phyloP scores from a whole-genome alignment of 2,888 invertebrate genomes.

The Epirrita christyi region DNA sequence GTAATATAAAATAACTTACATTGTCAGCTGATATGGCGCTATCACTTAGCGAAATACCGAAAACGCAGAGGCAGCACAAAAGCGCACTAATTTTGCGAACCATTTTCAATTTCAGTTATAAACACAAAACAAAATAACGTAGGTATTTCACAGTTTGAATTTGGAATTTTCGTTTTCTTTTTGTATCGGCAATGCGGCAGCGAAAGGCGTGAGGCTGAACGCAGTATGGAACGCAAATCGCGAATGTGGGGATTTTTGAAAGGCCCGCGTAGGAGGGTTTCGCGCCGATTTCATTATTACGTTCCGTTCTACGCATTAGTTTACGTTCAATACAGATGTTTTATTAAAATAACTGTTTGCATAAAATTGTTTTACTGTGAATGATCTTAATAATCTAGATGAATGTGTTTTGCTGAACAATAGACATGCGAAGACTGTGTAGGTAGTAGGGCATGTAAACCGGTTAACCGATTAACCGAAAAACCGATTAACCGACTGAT shows the following conservation, averaged over 20 bases:
- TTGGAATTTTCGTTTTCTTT: slow-evolving; percentile 43
- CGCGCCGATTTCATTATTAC: slow-evolving; percentile 68
- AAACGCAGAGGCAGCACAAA: slow-evolving; percentile 73
- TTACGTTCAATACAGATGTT: slow-evolving; percentile 1
- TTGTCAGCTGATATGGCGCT: slow-evolving; percentile 76
- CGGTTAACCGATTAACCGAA: no score
- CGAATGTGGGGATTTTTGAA: slow-evolving; percentile 78
- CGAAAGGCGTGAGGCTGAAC: slow-evolving; percentile 73
- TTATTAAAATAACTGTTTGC: no score
- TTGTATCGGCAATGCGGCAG: slow-evolving; percentile 46
- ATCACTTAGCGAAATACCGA: slow-evolving; percentile 72
- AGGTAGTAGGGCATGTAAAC: no score
- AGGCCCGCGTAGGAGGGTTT: slow-evolving; percentile 84
- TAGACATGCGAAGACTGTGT: no score
- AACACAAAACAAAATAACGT: slow-evolving; percentile 23
- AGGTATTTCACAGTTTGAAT: slow-evolving; percentile 37
- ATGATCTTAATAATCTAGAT: no score
- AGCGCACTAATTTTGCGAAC: slow-evolving; percentile 76
- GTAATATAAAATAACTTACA: slow-evolving; percentile 56
- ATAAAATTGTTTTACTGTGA: no score
- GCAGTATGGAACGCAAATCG: slow-evolving; percentile 65
- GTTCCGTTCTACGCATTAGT: slow-evolving; percentile 64
- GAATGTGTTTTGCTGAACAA: no score
- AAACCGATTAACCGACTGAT: no score
- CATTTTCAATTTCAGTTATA: slow-evolving; percentile 55